Base-by-base conservation (phyloP, 2,888 invertebrate species). In the Aelia acuminata region DNA sequence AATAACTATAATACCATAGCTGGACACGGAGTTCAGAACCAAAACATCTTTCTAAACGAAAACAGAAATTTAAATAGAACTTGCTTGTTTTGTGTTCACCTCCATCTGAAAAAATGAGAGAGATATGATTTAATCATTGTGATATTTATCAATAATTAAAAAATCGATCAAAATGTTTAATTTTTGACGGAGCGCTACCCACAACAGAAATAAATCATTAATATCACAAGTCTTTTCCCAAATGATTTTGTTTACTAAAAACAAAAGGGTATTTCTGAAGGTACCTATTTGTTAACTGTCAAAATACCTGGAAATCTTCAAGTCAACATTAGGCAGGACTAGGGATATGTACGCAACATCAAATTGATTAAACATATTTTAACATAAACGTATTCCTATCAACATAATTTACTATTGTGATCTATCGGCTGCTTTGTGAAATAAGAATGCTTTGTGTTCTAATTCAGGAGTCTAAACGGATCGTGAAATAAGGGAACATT, bases 401-500 rank as follows among this genome's bases (percentile, higher is more conserved):
- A n/a, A n/a, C n/a, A n/a, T 70, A 70, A 70, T 70, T 70, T 70
- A 70, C 63, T 35, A 35, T 70, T 70, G 63, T 70, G 20, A 35
- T 31, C 18, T 35, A 63, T 70, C 63, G 63, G 18, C 63, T 31
- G 63, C 63, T 70, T 70, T 35, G 63, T 70, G 63, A 70, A 70
- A 70, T 70, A 31, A 70, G 63, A 70, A 70, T 70, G 63, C 63
- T 35, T 70, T 70, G 31, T 35, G 63, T 70, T 35, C 63, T 70
- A 70, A 70, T 8, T 70, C 63, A 70, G 63, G 63, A 70, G 35
- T 70, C 31, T 70, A 70, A 70, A 70, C 63, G 63, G 63, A 70
- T 70, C 63, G 35, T 70, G 63, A 70, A 70, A 70, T 70, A 35
- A 70, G 63, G 20, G 15, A 70, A 70, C 63, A 70, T 70, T 35